Evolutionary conservation across 2,113 vertebrate genomes (phyloP).

Genomic region (Siniperca knerii): DNA sequence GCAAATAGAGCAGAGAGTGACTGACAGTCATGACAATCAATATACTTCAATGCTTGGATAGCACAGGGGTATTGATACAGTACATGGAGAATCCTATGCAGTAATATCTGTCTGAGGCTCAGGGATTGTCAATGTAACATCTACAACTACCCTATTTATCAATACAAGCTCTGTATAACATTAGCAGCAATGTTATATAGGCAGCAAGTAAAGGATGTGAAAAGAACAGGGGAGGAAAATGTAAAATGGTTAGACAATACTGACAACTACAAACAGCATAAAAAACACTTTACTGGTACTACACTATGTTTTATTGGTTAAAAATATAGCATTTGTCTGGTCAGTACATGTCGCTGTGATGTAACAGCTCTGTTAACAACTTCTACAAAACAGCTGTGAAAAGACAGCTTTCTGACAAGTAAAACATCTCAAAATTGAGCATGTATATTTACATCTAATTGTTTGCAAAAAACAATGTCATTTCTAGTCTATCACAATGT

Average conservation of each 20-base stretch:
- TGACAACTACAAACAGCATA: conserved; percentile 64
- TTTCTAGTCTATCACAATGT: conserved; percentile 50
- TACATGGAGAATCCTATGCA: conserved; percentile 69
- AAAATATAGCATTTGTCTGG: conserved; percentile 67
- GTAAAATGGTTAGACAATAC: conserved; percentile 56
- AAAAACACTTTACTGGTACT: conserved; percentile 49
- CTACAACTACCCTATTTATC: conserved; percentile 74
- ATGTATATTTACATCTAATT: conserved; percentile 77
- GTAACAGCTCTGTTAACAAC: conserved; percentile 51
- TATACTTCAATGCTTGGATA: conserved; percentile 56
- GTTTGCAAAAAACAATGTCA: conserved; percentile 77
- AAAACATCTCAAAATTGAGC: conserved; percentile 72
- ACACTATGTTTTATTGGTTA: conserved; percentile 63
- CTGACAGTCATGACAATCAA: conserved; percentile 74
- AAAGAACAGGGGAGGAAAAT: conserved; percentile 44
- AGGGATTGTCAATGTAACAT: conserved; percentile 82
- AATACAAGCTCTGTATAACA: conserved; percentile 79
- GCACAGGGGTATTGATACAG: conserved; percentile 63
- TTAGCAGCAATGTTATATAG: conserved; percentile 84
- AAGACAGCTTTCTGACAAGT: conserved; percentile 78
- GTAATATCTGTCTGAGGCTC: conserved; percentile 83
- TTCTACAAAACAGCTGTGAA: conserved; percentile 78
- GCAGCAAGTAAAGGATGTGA: conserved; percentile 68
- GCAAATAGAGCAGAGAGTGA: conserved; percentile 72
- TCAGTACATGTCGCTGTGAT: conserved; percentile 50